Percentiles rank a stretch among this genome's conserved stretches.
These are phyloP conservation scores for Tiliacea aurago DNA, from an alignment of 2,888 invertebrate genomes.

Conservation along the genomic window DNA sequence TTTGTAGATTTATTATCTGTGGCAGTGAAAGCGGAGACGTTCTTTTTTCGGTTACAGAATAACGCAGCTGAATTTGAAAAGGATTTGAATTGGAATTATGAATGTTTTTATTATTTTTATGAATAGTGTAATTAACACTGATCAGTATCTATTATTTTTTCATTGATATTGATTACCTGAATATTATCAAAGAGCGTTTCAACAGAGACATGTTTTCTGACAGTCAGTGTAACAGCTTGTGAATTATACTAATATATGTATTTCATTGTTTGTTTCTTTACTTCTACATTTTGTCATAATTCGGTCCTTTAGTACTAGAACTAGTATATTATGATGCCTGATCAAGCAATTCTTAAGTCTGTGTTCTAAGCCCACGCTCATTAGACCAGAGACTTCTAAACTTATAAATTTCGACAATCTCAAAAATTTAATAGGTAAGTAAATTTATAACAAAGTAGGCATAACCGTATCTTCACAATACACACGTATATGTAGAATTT, in stretches of 20 bases:
- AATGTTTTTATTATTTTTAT: neutral
- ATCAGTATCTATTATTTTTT: slow-evolving; percentile 11
- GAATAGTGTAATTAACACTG: neutral
- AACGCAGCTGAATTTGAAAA: slow-evolving; percentile 33
- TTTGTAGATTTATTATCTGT: slow-evolving; percentile 64
- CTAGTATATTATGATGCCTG: neutral
- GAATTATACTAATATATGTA: neutral
- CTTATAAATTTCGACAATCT: neutral
- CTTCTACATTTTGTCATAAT: neutral
- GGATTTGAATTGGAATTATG: slow-evolving; percentile 13
- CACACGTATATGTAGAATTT: slow-evolving; percentile 41
- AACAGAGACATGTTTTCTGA: neutral
- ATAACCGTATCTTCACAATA: slow-evolving; percentile 49
- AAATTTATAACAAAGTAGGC: slow-evolving; percentile 21
- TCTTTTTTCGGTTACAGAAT: slow-evolving; percentile 52
- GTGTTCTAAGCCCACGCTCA: neutral
- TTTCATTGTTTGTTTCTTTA: neutral
- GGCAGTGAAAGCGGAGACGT: slow-evolving; percentile 61
- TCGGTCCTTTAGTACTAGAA: neutral
- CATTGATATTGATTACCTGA: slow-evolving; percentile 5
- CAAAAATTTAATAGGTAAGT: neutral
- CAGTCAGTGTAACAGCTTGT: neutral
- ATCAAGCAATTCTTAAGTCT: neutral
- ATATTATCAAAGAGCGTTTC: neutral
- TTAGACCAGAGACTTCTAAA: neutral